A percentile compares a stretch with the other conserved stretches of the same genome.
Conservation (phyloP, 2,888 invertebrate genomes). For the Cephus sareptanus region DNA sequence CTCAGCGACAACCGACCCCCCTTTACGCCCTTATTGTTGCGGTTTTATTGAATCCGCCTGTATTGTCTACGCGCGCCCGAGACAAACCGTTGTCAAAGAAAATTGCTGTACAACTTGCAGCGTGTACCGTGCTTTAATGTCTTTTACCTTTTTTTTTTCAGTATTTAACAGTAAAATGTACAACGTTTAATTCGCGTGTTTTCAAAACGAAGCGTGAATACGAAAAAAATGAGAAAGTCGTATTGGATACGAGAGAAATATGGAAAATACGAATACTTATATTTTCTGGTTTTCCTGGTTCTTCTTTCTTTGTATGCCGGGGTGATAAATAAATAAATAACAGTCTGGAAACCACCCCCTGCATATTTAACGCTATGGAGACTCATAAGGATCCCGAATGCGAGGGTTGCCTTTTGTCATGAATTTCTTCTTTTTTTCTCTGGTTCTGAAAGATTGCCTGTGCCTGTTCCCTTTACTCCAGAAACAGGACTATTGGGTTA, state of each 20-base stretch:
- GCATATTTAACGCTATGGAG: constrained; percentile 1
- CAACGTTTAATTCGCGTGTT: background rate
- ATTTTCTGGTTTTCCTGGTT: background rate
- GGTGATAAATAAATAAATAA: background rate
- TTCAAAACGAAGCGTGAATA: background rate
- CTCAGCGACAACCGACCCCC: constrained; percentile 27
- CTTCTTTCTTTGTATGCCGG: background rate
- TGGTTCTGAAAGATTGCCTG: background rate
- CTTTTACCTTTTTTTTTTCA: constrained; percentile 3
- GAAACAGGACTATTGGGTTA: background rate
- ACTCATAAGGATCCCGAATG: constrained; percentile 1
- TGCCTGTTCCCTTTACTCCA: background rate
- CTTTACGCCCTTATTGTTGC: constrained; percentile 62
- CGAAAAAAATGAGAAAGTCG: background rate
- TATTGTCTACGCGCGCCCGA: constrained; percentile 56
- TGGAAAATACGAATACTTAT: background rate
- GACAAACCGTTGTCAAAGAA: constrained; percentile 52
- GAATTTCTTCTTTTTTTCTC: background rate
- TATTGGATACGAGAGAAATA: background rate
- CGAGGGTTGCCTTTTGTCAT: background rate
- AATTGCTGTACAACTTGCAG: constrained; percentile 36
- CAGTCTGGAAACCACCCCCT: background rate
- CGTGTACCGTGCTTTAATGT: constrained; percentile 26
- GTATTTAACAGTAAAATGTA: background rate
- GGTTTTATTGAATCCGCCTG: constrained; percentile 64